Evolutionary conservation across 2,888 invertebrate genomes (phyloP), one percentile per base, ranked within the genome.

Genomic region (Macrophya alboannulata): DNA sequence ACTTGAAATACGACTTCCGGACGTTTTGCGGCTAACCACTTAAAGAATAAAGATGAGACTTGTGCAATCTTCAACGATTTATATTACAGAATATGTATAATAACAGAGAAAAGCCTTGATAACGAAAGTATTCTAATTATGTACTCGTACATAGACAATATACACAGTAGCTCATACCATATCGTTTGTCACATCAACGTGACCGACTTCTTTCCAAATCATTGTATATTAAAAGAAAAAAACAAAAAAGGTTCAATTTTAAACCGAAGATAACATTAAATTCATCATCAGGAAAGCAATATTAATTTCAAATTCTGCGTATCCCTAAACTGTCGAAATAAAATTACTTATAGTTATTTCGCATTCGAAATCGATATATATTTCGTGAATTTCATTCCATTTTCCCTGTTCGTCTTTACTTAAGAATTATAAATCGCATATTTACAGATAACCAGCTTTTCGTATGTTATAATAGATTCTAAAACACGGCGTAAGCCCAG

Each of bases 11-110:
- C 10, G 45, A 43, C 6, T 65, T 21, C 17, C n/a, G 10, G 21
- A 17, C 51, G 9, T 71, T 83, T 51, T 71, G 48, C 31, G 83
- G 83, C 5, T 55, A 51, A 68, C 37, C n/a, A 40, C 71, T 31
- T 71, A 9, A 51, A 45, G 68, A 68, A 25, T 9, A 6, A 79
- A 25, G n/a, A 48, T 83, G 31, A 3, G 31, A 48, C n/a, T 83
- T 31, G 21, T 10, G 37, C 65, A 40, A 68, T 48, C 31, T 48
- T 17, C 10, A 71, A 83, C n/a, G 37, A 31, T 68, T 51, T 10
- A 31, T 48, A 68, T 68, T 15, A 62, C 40, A 4, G 15, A 48
- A 1, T 40, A 48, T 12, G 5, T 43, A 21, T 81, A 6, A 81
- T 62, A 43, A 43, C 45, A 15, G 37, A 48, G 10, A 25, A 68